Evolutionary conservation across 2,113 vertebrate genomes (phyloP), one percentile per base, ranked within the genome.

Genomic region (Toxotes jaculatrix): DNA sequence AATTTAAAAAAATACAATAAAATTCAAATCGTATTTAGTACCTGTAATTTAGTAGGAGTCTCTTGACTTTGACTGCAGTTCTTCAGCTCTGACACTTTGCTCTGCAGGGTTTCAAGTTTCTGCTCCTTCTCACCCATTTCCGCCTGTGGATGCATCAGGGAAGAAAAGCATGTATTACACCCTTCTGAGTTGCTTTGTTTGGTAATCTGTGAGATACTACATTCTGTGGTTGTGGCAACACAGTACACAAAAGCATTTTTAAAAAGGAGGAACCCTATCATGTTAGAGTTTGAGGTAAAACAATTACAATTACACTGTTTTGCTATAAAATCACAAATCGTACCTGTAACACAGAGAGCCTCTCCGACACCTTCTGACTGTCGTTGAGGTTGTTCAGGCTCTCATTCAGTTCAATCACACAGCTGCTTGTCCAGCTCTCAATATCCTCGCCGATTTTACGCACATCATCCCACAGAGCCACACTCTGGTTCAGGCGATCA

Each of bases 391-490:
- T 96, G 93, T 72, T 95, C 73, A 98, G 91, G 76, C 89, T 95
- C 87, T 97, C 96, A 7, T 95, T 95, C 49, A 99, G 90, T 64
- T 97, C 96, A n/a, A 95, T 95, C 47, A 96, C 86, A 17, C 94
- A 94, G 55, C 80, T 94, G 72, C 89, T 95, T 7, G 96, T 95
- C 98, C 98, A 99, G 23, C 86, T 94, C 43, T 99, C 97, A 0
- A 98, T 93, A 75, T 98, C 97, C 4, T 97, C 95, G 59, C 92
- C 96, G 73, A 95, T 95, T 81, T 90, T 91, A 43, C 96, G 93
- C 19, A 99, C 93, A 16, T 99, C 97, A 10, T 97, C 96, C 98
- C 98, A 99, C 3, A 97, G 83, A 4, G 93, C 92, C 31, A 96
- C 0, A 64, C 94, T 94, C 16, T 90, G 68, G 36, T 93, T 95